Evolutionary conservation across 2,888 invertebrate species (phyloP).

Genomic region (Watsonalla cultraria): DNA sequence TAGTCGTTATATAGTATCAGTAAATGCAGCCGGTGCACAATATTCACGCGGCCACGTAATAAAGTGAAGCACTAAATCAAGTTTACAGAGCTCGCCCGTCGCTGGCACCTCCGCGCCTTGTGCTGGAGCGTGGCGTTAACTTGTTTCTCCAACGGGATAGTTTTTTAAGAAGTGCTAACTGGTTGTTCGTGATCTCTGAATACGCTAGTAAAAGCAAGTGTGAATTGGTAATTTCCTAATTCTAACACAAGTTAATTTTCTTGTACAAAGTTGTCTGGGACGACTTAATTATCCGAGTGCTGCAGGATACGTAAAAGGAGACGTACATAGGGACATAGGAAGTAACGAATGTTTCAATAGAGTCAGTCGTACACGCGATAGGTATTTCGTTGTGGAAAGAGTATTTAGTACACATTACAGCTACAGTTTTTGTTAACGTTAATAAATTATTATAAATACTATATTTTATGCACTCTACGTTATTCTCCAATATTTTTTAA

Average conservation of each 20-base stretch:
- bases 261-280: slow-evolving; percentile 17
- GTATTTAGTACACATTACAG: no score
- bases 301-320: not conserved
- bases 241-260: slow-evolving; percentile 38
- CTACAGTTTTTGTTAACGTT: no score
- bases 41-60: slow-evolving; percentile 1
- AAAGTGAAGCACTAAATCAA: slow-evolving; percentile 3
- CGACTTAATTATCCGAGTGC: slow-evolving; percentile 13
- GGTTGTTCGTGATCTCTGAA: slow-evolving; percentile 61
- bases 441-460: no score
- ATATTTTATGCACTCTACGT: no score
- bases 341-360: not conserved
- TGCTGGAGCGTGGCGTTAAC: slow-evolving; percentile 1
- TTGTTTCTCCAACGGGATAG: slow-evolving; percentile 32
- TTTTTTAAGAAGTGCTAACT: slow-evolving; percentile 63
- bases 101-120: not conserved
- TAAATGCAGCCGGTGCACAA: slow-evolving; percentile 1
- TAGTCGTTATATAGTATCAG: not conserved
- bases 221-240: slow-evolving; percentile 57
- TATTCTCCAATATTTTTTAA: no score
- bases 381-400: no score
- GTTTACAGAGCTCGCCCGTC: not conserved
- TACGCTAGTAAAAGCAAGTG: slow-evolving; percentile 52
- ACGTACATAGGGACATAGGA: not conserved
- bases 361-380: not conserved